Base-by-base conservation (phyloP, 2,888 invertebrate genomes). In the Eupithecia insigniata region DNA sequence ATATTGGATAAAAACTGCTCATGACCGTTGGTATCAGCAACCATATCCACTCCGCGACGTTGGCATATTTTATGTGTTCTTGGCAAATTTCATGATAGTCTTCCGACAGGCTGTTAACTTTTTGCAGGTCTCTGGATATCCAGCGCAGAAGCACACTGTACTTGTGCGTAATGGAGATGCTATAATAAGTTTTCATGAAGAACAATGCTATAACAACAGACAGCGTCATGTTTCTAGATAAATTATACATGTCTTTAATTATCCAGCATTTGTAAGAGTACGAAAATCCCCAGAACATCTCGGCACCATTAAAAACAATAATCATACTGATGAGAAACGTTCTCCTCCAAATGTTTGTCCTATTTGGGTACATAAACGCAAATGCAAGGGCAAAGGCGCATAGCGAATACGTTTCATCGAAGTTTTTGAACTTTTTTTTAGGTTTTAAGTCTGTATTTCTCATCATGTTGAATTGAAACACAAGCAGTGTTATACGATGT, bases 141-240 rank as follows among this genome's bases (percentile, higher is more conserved):
- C 34, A 64, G 22, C 22, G 22, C 12, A 64, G 36, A 36, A 64
- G 1, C 7, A 1, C 5, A 26, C 6, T 8, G 7, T 36, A 26
- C 36, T 64, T 64, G 22, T 36, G 7, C 32, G 64, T 26, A 7
- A 26, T 26, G 7, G 4, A 10, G 22, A 64, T 64, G 12, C 18
- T 22, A n/a, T 64, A 64, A 39, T 64, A 64, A 22, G 64, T 64
- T 64, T 64, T 64, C 32, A 64, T 22, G n/a, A 64, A 64, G 36
- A 64, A 64, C 16, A 64, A 14, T 12, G 16, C 12, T 18, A 64
- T 22, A 22, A 64, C 36, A 22, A 64, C 36, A 10, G 64, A n/a
- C 1, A 64, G 36, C 3, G 64, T 64, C 64, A 64, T 10, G 22
- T 64, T 64, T 26, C 64, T 32, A 22, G 64, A n/a, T 34, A 64